phyloP scores from a whole-genome alignment of 2,888 invertebrate genomes.

The Oscheius sp. region DNA sequence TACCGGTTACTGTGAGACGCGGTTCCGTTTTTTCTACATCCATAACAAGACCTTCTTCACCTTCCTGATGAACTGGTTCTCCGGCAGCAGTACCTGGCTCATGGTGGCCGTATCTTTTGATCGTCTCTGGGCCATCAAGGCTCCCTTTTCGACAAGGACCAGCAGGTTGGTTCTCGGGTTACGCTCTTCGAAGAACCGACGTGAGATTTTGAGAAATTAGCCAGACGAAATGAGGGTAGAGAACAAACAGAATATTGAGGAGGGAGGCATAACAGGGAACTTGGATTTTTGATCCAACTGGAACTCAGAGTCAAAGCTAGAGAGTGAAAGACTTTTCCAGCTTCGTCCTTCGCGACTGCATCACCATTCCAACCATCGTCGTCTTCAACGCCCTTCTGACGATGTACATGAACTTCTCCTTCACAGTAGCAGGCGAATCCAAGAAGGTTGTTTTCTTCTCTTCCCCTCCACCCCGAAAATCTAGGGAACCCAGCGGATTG shows the following conservation, averaged over 20 bases:
- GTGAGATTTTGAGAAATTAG: background rate
- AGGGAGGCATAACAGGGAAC: slow-evolving; percentile 1
- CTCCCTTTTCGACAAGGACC: slow-evolving; percentile 55
- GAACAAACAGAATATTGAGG: background rate
- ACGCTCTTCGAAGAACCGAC: background rate
- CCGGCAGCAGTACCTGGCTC: slow-evolving; percentile 60
- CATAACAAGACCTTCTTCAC: slow-evolving; percentile 53
- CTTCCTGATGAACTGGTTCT: slow-evolving; percentile 58
- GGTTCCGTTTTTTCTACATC: slow-evolving; percentile 48
- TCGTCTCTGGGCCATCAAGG: slow-evolving; percentile 61
- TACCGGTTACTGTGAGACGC: slow-evolving; percentile 38
- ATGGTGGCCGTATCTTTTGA: slow-evolving; percentile 63
- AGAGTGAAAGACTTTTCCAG: slow-evolving; percentile 5
- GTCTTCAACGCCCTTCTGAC: slow-evolving; percentile 44
- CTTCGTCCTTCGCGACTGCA: slow-evolving; percentile 38
- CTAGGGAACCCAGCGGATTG: slow-evolving; percentile 34
- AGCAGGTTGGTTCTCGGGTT: slow-evolving; percentile 39
- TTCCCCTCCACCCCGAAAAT: background rate
- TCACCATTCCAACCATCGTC: slow-evolving; percentile 48
- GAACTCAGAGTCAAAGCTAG: background rate
- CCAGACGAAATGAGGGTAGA: background rate
- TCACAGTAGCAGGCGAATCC: slow-evolving; percentile 29
- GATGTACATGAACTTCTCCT: slow-evolving; percentile 55
- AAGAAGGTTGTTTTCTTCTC: slow-evolving; percentile 32
- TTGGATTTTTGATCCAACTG: background rate